phyloP scores from a whole-genome alignment of 2,797 vertebrate species.

The Leptatherina wallacei region DNA sequence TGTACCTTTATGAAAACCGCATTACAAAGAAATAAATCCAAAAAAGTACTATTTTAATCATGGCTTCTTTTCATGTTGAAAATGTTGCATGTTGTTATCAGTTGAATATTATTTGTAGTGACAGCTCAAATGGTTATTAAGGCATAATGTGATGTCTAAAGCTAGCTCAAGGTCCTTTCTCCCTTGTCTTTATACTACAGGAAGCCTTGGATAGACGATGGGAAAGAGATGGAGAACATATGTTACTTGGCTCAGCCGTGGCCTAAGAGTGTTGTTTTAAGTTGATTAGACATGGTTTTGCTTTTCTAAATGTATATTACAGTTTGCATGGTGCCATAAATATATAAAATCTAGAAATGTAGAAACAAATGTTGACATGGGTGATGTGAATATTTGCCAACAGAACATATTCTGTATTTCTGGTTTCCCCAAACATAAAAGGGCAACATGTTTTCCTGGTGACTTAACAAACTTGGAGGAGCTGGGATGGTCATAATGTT shows the following conservation, averaged over 20 bases:
- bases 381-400: too few relatives aligned
- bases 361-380: too few relatives aligned
- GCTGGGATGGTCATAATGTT: too few relatives aligned
- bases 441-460: too few relatives aligned
- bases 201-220: background rate
- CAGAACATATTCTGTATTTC: too few relatives aligned
- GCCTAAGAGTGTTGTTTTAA: background rate
- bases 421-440: too few relatives aligned
- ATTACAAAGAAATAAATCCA: background rate
- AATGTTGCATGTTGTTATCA: background rate
- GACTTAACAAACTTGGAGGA: too few relatives aligned
- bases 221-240: background rate
- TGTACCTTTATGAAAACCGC: too few relatives aligned
- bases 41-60: background rate
- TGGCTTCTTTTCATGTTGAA: background rate
- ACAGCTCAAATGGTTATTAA: constrained; percentile 1
- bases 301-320: background rate
- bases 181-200: background rate
- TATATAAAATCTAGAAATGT: background rate
- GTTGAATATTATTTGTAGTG: background rate
- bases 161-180: background rate
- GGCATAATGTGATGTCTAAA: background rate
- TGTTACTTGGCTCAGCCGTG: background rate
- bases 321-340: background rate
- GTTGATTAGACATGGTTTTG: constrained; percentile 3